A percentile compares a stretch with the other conserved stretches of the same genome.
Evolutionary conservation across 2,888 invertebrate species (phyloP).

Genomic region (Ormyrus labotus): DNA sequence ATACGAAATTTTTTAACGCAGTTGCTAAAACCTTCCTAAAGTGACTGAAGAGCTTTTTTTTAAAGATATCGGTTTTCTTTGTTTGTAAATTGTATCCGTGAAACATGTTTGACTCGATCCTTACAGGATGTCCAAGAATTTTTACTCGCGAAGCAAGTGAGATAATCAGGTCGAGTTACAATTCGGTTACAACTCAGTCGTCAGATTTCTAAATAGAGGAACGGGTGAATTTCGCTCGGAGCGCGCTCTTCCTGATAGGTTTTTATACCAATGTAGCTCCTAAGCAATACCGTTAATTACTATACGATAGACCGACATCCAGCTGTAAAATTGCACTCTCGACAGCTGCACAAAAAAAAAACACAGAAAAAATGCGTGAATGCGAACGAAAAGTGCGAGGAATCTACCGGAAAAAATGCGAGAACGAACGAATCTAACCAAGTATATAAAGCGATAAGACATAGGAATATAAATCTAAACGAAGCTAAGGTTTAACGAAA

Average conservation of each 20-base stretch:
- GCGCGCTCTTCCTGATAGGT: slow-evolving; percentile 63
- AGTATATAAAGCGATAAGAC: slow-evolving; percentile 34
- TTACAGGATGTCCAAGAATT: no score
- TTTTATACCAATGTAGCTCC: slow-evolving; percentile 71
- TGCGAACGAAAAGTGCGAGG: background rate
- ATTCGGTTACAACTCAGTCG: no score
- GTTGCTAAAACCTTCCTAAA: no score
- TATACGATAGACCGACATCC: slow-evolving; percentile 48
- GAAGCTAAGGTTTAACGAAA: slow-evolving; percentile 52
- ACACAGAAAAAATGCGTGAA: background rate
- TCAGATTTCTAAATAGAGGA: no score
- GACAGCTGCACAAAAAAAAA: background rate
- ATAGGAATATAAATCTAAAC: slow-evolving; percentile 35
- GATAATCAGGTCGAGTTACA: no score
- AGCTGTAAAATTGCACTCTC: slow-evolving; percentile 49
- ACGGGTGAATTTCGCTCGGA: slow-evolving; percentile 61
- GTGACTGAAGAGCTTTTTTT: no score
- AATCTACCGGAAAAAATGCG: background rate
- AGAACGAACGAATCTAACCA: background rate
- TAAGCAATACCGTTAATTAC: slow-evolving; percentile 67
- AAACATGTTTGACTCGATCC: no score
- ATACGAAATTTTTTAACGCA: no score
- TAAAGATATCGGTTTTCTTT: no score
- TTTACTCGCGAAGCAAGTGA: no score
- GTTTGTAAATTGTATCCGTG: no score